Evolutionary conservation across 2,113 vertebrate species (phyloP).

Genomic region (Dryoscopus gambensis): DNA sequence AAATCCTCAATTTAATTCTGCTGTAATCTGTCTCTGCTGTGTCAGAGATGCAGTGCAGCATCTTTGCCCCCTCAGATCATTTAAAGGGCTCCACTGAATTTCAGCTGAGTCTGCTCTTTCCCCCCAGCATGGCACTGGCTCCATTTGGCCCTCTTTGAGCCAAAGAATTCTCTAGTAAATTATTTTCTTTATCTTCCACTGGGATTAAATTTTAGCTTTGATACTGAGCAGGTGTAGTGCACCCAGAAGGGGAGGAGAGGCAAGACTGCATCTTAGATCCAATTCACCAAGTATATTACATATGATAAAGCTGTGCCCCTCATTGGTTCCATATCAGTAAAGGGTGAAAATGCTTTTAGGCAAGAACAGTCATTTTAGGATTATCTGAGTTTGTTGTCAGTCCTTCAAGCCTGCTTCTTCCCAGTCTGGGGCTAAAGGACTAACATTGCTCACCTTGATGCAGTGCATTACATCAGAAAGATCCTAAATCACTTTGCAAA

Average conservation of each 20-base stretch:
- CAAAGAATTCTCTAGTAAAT: constrained; percentile 21
- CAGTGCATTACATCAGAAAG: neutral
- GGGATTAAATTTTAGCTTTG: neutral
- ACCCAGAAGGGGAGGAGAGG: neutral
- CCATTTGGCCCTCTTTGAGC: neutral
- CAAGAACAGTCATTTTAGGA: neutral
- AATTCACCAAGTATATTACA: neutral
- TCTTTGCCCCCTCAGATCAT: constrained; percentile 36
- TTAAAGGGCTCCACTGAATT: constrained; percentile 26
- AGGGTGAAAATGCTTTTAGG: neutral
- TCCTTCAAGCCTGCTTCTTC: neutral
- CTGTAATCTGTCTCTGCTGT: constrained; percentile 62
- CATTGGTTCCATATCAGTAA: fast-evolving
- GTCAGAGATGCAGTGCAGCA: constrained; percentile 33
- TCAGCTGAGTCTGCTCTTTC: neutral
- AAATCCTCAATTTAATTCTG: constrained; percentile 68
- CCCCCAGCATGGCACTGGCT: neutral
- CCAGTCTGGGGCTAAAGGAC: neutral
- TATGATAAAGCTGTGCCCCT: neutral
- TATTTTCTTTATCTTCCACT: neutral
- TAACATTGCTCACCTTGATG: neutral
- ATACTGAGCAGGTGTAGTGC: neutral
- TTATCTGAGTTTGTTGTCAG: neutral
- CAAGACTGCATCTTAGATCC: neutral
- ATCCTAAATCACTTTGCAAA: constrained; percentile 27